phyloP scores from a whole-genome alignment of 2,797 vertebrate genomes.

The Echiichthys vipera region DNA sequence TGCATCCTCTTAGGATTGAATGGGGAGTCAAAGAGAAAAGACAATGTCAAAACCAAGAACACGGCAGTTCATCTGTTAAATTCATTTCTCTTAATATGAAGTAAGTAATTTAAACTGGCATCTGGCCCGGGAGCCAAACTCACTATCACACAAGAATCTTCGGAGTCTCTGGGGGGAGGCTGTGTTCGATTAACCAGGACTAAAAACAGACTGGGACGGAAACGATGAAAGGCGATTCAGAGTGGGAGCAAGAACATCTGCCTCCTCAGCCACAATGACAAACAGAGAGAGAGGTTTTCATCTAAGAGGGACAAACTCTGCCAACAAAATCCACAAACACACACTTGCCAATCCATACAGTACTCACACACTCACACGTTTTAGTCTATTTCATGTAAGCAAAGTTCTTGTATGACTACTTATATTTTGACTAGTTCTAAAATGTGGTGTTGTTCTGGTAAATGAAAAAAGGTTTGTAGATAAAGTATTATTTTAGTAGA shows the following conservation, averaged over 20 bases:
- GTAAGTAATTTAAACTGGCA: constrained; percentile 64
- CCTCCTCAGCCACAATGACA: constrained; percentile 66
- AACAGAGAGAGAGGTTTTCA: constrained; percentile 51
- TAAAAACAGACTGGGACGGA: constrained; percentile 76
- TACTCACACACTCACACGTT: background rate
- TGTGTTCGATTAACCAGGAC: constrained; percentile 73
- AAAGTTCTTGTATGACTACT: background rate
- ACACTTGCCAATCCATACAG: constrained; percentile 16
- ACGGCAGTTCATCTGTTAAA: constrained; percentile 62
- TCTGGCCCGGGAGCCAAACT: constrained; percentile 60
- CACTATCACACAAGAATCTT: constrained; percentile 78
- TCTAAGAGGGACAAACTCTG: constrained; percentile 31
- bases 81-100: constrained; percentile 52
- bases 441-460: background rate
- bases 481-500: background rate
- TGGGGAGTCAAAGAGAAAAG: constrained; percentile 33
- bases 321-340: constrained; percentile 60
- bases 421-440: background rate
- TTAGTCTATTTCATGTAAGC: background rate
- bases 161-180: constrained; percentile 51
- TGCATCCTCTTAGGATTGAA: constrained; percentile 17
- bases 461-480: background rate
- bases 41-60: constrained; percentile 28
- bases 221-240: constrained; percentile 72
- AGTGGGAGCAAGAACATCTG: constrained; percentile 73